Evolutionary conservation across 1,140 invertebrate genomes (phyloP).

Genomic region (Nautilus pompilius): DNA sequence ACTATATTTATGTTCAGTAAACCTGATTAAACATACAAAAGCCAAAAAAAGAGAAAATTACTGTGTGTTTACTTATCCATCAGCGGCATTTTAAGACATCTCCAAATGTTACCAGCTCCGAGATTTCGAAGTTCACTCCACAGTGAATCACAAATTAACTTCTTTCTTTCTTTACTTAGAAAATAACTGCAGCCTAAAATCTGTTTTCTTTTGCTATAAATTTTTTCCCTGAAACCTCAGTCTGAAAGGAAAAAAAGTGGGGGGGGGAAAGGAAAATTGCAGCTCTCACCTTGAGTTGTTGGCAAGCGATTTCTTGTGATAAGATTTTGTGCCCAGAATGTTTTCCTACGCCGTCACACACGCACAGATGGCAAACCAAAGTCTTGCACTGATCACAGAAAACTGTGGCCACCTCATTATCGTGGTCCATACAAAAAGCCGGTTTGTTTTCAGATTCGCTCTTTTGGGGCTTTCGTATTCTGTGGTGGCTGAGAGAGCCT

Average conservation of each 20-base stretch:
- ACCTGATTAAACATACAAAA: not conserved
- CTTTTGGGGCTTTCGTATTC: slow-evolving; percentile 20
- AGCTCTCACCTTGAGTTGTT: slow-evolving; percentile 36
- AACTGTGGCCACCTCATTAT: slow-evolving; percentile 72
- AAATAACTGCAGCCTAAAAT: too few species aligned
- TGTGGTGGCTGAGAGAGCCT: slow-evolving; percentile 32
- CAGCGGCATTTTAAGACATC: too few species aligned
- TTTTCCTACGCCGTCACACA: slow-evolving; percentile 44
- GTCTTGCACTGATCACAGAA: slow-evolving; percentile 87
- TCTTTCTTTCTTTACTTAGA: too few species aligned
- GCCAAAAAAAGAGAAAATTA: too few species aligned
- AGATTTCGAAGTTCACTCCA: too few species aligned
- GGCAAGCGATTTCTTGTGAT: slow-evolving; percentile 34
- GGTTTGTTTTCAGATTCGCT: slow-evolving; percentile 14
- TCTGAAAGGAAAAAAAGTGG: too few species aligned
- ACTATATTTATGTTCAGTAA: not conserved
- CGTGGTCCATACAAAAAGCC: slow-evolving; percentile 68
- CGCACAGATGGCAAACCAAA: slow-evolving; percentile 79
- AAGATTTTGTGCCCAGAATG: slow-evolving; percentile 46
- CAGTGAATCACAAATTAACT: too few species aligned
- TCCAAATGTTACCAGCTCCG: too few species aligned
- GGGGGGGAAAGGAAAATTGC: too few species aligned
- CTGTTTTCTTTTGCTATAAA: too few species aligned
- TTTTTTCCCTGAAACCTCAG: not conserved
- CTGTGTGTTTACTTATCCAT: too few species aligned